A percentile compares a stretch with the other conserved stretches of the same genome.
Evolutionary conservation across 1,140 invertebrate species (phyloP).

Genomic region (Drosophila tsacasi): DNA sequence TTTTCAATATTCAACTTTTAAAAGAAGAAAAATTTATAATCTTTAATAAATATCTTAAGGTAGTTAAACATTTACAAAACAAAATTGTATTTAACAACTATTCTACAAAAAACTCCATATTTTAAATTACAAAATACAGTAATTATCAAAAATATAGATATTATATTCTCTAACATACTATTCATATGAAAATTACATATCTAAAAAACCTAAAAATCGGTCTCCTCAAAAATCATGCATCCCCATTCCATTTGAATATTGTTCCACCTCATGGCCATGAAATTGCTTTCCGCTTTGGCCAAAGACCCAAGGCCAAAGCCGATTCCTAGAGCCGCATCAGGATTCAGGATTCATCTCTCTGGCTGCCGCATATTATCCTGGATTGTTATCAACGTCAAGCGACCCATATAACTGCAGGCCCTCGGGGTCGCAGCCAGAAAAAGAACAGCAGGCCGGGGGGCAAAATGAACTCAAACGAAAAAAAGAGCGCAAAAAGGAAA

Average conservation of each 20-base stretch:
- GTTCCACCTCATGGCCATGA: conserved; percentile 76
- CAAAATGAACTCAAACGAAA: conserved; percentile 76
- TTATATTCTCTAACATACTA: background rate
- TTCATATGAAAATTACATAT: conserved; percentile 14
- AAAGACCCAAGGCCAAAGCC: conserved; percentile 22
- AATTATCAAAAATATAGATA: background rate
- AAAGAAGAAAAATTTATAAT: background rate
- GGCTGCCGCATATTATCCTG: conserved; percentile 56
- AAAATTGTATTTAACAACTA: no score
- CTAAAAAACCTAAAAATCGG: conserved; percentile 1
- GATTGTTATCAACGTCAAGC: conserved; percentile 74
- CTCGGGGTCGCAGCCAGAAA: conserved; percentile 31
- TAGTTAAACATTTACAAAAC: no score
- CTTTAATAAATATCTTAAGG: no score
- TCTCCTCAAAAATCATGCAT: conserved; percentile 13
- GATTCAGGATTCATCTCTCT: conserved; percentile 26
- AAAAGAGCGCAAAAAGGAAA: conserved; percentile 48
- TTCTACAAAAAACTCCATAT: background rate
- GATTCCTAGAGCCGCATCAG: conserved; percentile 43
- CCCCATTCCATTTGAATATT: conserved; percentile 23
- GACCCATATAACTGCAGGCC: conserved; percentile 76
- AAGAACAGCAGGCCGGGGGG: conserved; percentile 37
- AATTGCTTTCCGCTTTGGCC: conserved; percentile 65
- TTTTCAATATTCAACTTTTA: background rate
- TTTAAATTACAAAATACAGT: background rate